These are phyloP conservation scores for Macrostomum lignano DNA, from an alignment of 1,140 invertebrate species.

Conservation along the genomic window DNA sequence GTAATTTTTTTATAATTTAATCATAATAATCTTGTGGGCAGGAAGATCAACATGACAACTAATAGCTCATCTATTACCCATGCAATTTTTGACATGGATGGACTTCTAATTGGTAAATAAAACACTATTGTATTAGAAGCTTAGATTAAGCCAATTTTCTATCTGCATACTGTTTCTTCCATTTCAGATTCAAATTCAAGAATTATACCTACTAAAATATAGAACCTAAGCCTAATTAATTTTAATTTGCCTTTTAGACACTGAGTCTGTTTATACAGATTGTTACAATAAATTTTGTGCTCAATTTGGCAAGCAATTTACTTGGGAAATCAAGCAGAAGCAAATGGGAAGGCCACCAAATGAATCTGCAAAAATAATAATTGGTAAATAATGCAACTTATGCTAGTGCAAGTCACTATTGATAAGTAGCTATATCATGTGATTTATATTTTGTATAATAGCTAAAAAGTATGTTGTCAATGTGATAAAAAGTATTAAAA, in stretches of 20 bases:
- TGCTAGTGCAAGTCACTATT: neutral
- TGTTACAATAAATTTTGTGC: conserved; percentile 37
- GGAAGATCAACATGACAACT: no score
- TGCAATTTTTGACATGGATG: conserved; percentile 21
- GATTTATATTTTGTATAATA: neutral
- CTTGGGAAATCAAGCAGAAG: conserved; percentile 41
- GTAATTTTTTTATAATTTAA: no score
- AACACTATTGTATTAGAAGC: no score
- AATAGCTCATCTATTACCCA: no score
- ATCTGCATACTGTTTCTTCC: no score
- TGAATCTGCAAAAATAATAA: conserved; percentile 37
- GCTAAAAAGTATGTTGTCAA: neutral
- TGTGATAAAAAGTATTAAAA: neutral
- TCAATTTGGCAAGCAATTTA: conserved; percentile 41
- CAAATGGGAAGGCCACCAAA: conserved; percentile 41
- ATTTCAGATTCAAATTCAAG: no score
- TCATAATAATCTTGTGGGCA: no score
- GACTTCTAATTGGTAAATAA: conserved; percentile 13
- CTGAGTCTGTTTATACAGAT: conserved; percentile 45
- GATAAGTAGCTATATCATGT: neutral
- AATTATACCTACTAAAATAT: no score
- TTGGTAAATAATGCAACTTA: conserved; percentile 19
- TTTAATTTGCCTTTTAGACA: conserved; percentile 34
- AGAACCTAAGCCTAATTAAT: no score
- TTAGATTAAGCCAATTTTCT: no score